These are phyloP conservation scores for Capromys pilorides DNA, from an alignment of 2,797 vertebrate genomes.

Conservation along the genomic window DNA sequence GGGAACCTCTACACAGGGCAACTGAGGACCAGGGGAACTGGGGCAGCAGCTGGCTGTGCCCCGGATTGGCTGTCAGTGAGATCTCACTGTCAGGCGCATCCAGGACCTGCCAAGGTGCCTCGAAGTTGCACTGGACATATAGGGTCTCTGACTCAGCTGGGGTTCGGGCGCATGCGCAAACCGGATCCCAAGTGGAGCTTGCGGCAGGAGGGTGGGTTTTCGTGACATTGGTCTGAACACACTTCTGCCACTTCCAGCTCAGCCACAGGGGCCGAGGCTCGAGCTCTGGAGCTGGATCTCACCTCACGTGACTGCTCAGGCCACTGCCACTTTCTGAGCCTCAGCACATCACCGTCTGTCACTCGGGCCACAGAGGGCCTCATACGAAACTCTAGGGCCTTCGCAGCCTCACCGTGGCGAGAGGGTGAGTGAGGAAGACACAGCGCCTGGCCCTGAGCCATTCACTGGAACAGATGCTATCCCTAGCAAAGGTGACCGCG, in stretches of 20 bases:
- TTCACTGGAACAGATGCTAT: background rate
- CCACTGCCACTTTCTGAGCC: background rate
- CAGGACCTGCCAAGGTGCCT: background rate
- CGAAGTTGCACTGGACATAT: rapidly evolving
- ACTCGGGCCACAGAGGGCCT: background rate
- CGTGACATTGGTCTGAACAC: rapidly evolving
- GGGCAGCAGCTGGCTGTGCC: background rate
- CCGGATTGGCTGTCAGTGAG: background rate
- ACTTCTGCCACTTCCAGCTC: rapidly evolving
- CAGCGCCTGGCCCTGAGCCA: background rate
- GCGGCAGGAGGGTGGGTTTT: background rate
- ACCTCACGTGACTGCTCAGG: background rate
- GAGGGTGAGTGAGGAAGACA: background rate
- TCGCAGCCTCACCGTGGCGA: background rate
- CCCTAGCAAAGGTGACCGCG: background rate
- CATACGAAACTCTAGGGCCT: rapidly evolving
- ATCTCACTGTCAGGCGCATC: rapidly evolving
- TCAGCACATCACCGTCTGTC: rapidly evolving
- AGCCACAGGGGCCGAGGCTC: background rate
- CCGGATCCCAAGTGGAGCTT: background rate
- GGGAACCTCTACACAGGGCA: background rate
- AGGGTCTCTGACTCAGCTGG: background rate
- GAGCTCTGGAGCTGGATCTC: background rate
- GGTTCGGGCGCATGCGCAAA: rapidly evolving
- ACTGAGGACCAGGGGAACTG: background rate